Percentiles rank a stretch among this genome's conserved stretches.
phyloP scores from a whole-genome alignment of 2,888 invertebrate genomes.

The Pteria penguin region DNA sequence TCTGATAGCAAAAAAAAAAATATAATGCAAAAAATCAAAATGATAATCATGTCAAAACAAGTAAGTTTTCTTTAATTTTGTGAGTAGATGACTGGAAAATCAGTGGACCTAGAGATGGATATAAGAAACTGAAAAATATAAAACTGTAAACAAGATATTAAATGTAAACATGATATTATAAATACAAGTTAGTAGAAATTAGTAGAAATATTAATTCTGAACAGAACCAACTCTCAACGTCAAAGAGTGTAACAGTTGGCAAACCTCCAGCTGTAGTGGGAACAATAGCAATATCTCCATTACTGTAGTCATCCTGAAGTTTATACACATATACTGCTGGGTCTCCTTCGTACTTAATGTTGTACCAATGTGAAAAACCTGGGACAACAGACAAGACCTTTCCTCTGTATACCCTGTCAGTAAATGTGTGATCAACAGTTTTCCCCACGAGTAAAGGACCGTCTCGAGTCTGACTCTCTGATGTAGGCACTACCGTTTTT shows the following conservation, averaged over 20 bases:
- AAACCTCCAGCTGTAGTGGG: background rate
- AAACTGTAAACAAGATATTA: background rate
- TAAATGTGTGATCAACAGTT: conserved; percentile 6
- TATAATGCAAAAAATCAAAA: background rate
- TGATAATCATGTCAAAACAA: background rate
- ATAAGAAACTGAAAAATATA: background rate
- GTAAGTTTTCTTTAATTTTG: background rate
- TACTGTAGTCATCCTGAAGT: background rate
- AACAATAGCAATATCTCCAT: background rate
- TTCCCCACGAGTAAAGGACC: conserved; percentile 10
- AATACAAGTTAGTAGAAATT: background rate
- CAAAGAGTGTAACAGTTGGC: background rate
- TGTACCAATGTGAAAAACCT: conserved; percentile 27
- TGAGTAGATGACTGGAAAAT: background rate
- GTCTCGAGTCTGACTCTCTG: background rate
- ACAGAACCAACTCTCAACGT: background rate
- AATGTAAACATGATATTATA: background rate
- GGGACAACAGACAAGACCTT: conserved; percentile 24
- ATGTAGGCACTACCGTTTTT: background rate
- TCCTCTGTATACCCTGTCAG: conserved; percentile 15
- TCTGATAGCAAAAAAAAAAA: background rate
- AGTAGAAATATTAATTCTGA: background rate
- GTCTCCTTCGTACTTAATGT: conserved; percentile 22
- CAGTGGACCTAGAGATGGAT: background rate
- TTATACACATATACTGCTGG: conserved; percentile 18